Evolutionary conservation across 1,140 invertebrate genomes (phyloP).

Genomic region (Microplitis demolitor): DNA sequence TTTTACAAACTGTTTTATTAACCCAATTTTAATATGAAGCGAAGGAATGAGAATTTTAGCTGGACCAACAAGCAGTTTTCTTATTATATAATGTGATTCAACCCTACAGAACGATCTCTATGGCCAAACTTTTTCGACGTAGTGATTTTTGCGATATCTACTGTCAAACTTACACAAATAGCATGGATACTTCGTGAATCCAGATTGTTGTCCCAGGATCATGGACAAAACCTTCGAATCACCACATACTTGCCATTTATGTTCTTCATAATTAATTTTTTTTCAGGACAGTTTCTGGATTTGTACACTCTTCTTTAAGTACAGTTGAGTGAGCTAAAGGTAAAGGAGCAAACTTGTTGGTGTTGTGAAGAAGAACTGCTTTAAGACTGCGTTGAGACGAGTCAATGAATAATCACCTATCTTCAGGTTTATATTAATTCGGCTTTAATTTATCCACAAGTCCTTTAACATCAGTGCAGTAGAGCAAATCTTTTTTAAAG

Average conservation of each 20-base stretch:
- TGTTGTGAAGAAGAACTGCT: conserved; percentile 33
- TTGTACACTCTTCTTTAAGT: conserved; percentile 25
- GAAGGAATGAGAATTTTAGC: conserved; percentile 17
- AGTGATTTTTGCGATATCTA: conserved; percentile 14
- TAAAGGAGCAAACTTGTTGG: conserved; percentile 16
- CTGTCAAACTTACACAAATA: conserved; percentile 22
- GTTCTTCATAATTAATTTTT: conserved; percentile 24
- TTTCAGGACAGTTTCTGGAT: conserved; percentile 13
- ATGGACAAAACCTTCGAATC: too few species aligned
- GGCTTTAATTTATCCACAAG: conserved; percentile 15
- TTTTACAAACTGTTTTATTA: conserved; percentile 21
- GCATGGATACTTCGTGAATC: too few species aligned
- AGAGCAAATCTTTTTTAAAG: too few species aligned
- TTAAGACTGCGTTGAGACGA: conserved; percentile 49
- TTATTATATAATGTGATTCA: conserved; percentile 7
- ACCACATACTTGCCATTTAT: conserved; percentile 30
- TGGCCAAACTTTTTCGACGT: conserved; percentile 19
- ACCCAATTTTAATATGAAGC: conserved; percentile 13
- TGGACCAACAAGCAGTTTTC: conserved; percentile 1
- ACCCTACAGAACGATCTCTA: neutral
- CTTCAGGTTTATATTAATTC: conserved; percentile 9
- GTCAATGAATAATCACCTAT: too few species aligned
- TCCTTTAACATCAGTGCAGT: conserved; percentile 15
- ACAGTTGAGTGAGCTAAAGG: conserved; percentile 17
- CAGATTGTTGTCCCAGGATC: too few species aligned